Evolutionary conservation across 2,797 vertebrate genomes (phyloP), one percentile per base, ranked within the genome.

Genomic region (Acridotheres tristis): DNA sequence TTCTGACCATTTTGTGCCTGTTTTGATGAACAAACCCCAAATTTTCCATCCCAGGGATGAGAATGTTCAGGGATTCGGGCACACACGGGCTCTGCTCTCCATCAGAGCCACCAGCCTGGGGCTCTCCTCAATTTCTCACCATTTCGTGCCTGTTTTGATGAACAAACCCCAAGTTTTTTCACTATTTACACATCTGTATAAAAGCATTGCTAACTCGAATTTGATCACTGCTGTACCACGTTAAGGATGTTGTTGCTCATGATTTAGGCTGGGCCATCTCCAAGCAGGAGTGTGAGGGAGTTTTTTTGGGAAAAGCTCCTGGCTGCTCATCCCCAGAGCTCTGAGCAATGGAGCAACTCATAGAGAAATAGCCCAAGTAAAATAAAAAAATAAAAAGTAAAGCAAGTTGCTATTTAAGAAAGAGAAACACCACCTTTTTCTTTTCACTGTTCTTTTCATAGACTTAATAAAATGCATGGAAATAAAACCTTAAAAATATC

Each of bases 31-130:
- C 14, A 43, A 88, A 53, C 12, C 4, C 29, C 26, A 11, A 4
- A 4, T 76, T 32, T 25, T 0, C 7, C 29, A 23, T 12, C 68
- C 76, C 1, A 4, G 34, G 71, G 77, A 26, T 32, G 71, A 62
- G 59, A 65, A 62, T 63, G 83, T 58, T 11, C 69, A 25, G 88
- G 76, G 76, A 43, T 45, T 10, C 61, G 71, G 74, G 9, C 67
- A 43, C 58, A 6, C 9, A 3, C 0, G n/a, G 1, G 5, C n/a
- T n/a, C n/a, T n/a, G n/a, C n/a, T n/a, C n/a, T n/a, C n/a, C n/a
- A n/a, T n/a, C 9, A 18, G 1, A 54, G 26, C 32, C 57, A 50
- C 42, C 11, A 62, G 9, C 68, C 32, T 0, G 0, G 42, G 22
- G 21, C 30, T 54, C 73, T 13, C 30, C 30, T 32, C 53, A 0